Evolutionary conservation across 2,113 vertebrate genomes (phyloP).

Genomic region (Eurypyga helias): DNA sequence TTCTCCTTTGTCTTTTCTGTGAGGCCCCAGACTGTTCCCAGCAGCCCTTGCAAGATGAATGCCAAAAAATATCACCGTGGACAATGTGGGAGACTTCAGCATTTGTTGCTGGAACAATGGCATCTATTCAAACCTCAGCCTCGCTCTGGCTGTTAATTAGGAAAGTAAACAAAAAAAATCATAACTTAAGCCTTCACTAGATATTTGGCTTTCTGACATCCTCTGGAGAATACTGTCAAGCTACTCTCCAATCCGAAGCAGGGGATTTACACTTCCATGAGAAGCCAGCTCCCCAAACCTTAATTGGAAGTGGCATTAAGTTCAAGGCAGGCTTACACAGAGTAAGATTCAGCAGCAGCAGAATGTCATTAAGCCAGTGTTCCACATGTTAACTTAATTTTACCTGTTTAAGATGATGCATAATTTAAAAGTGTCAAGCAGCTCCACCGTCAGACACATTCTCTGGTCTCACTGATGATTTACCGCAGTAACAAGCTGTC

Average conservation of each 20-base stretch:
- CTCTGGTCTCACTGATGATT: neutral
- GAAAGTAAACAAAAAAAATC: neutral
- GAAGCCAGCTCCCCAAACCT: neutral
- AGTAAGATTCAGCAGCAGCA: neutral
- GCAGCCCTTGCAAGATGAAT: neutral
- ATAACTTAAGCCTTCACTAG: neutral
- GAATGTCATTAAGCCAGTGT: neutral
- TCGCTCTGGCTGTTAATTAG: neutral
- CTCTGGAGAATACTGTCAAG: neutral
- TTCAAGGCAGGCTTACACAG: neutral
- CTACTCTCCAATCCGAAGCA: neutral
- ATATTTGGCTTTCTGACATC: conserved; percentile 15
- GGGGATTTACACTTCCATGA: neutral
- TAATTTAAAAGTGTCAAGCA: neutral
- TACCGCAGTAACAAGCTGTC: neutral
- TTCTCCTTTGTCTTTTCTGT: neutral
- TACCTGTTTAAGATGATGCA: neutral
- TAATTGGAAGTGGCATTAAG: conserved; percentile 22
- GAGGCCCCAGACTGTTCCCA: neutral
- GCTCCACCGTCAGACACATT: neutral
- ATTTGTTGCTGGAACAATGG: neutral
- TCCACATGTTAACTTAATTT: neutral
- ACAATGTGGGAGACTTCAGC: neutral
- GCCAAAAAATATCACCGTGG: neutral
- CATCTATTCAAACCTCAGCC: neutral